phyloP scores from a whole-genome alignment of 2,113 vertebrate genomes.

The Indicator indicator region DNA sequence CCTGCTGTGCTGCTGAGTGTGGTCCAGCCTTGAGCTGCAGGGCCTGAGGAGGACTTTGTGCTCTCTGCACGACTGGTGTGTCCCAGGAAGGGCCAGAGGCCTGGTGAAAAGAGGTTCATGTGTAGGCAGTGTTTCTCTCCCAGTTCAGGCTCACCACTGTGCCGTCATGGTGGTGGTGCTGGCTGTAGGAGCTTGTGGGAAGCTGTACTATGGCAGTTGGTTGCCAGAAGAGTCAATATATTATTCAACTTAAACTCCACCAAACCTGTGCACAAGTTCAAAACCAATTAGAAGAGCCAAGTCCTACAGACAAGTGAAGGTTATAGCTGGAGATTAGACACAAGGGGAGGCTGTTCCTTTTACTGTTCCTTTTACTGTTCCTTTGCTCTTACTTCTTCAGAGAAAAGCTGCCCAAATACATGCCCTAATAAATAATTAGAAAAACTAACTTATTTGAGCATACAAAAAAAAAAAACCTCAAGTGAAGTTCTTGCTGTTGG shows the following conservation, averaged over 20 bases:
- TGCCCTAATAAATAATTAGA: neutral
- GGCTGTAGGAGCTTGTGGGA: neutral
- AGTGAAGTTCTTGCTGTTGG: neutral
- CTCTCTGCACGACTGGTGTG: neutral
- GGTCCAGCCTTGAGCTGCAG: neutral
- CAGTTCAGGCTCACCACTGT: rapidly evolving
- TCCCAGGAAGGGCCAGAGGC: neutral
- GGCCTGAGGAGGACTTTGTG: neutral
- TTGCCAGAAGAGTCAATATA: neutral
- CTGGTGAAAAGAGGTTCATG: rapidly evolving
- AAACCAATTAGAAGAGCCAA: neutral
- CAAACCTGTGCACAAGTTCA: neutral
- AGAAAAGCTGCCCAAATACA: neutral
- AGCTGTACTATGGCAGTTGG: neutral
- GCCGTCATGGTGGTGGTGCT: neutral
- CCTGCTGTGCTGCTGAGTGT: rapidly evolving
- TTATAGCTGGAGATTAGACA: neutral
- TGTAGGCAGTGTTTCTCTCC: neutral
- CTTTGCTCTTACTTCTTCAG: neutral
- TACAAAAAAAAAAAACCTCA: neutral
- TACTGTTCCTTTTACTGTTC: neutral
- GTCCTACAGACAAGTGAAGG: neutral
- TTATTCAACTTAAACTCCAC: neutral
- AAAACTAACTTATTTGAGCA: neutral
- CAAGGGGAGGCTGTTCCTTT: neutral